Evolutionary conservation across 2,797 vertebrate species (phyloP), one percentile per base, ranked within the genome.

Genomic region (Pseudochaenichthys georgianus): DNA sequence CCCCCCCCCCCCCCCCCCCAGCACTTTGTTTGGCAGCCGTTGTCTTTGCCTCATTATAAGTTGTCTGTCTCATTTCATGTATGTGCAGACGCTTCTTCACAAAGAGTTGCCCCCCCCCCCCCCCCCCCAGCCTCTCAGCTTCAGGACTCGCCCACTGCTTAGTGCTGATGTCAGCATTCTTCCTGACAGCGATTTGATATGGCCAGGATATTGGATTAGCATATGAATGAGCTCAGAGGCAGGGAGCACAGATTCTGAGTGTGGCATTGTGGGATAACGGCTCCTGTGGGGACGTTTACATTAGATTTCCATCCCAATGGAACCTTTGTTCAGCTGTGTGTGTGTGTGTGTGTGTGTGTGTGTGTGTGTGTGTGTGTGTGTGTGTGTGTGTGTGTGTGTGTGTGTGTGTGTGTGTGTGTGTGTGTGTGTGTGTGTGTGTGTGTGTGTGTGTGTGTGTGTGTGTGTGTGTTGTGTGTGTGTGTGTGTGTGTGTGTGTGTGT

Each of bases 271-370:
- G 76, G 79, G 77, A 74, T 64, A 61, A 70, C 57, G 76, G 68
- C 59, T 87, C 80, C 83, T 76, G 68, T 15, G 50, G 81, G 13
- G 80, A 81, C 59, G 64, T 84, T 81, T 89, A 89, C 89, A 88
- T 83, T 86, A 83, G 65, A 80, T 91, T 85, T 88, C 69, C 89
- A 87, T 87, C 70, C 84, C 71, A 89, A 89, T 83, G 62, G 70
- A 70, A 71, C 73, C 83, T 83, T 78, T 81, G 85, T 78, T 58
- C 11, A n/a, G 55, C 58, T 17, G 21, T 2, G 19, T 19, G 19
- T 21, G 21, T 21, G 21, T 21, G 21, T 21, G 21, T 21, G 21
- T 21, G 21, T 21, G 21, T 21, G 21, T 21, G 21, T 21, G 21
- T 21, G 21, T 2, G 21, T 21, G 21, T 21, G 21, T 21, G 21